These are phyloP conservation scores for Magallana ariakensis DNA, from an alignment of 1,140 invertebrate genomes.

Conservation along the genomic window DNA sequence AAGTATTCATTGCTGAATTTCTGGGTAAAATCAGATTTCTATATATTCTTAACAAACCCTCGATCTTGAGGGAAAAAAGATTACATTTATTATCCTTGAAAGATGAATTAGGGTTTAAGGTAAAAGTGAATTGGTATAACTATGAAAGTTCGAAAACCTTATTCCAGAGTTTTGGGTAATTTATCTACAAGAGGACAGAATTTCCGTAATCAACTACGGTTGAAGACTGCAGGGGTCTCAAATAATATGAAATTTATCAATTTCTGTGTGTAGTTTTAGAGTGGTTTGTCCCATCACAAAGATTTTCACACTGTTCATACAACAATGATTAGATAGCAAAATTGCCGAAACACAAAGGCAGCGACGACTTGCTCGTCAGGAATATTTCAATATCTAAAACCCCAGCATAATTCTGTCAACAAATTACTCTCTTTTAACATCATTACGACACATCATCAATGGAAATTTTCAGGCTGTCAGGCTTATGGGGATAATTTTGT, in stretches of 20 bases:
- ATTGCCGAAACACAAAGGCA: not conserved
- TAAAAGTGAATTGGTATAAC: too few species aligned
- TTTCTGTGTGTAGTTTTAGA: not conserved
- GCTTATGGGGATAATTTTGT: too few species aligned
- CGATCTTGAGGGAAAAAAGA: too few species aligned
- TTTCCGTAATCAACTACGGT: not conserved
- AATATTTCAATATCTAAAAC: not conserved
- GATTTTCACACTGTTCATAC: not conserved
- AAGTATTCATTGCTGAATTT: too few species aligned
- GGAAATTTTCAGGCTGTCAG: not conserved
- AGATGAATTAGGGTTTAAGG: too few species aligned
- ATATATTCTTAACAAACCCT: too few species aligned
- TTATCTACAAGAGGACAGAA: not conserved
- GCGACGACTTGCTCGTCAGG: not conserved
- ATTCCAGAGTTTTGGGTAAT: not conserved
- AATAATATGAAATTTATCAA: not conserved
- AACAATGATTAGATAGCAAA: constrained; percentile 26
- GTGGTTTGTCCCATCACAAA: not conserved
- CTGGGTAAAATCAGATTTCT: too few species aligned
- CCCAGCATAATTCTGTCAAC: not conserved
- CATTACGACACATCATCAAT: not conserved
- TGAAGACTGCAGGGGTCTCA: not conserved
- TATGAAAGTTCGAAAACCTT: too few species aligned
- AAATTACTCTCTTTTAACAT: not conserved
- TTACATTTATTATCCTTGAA: too few species aligned